Base-by-base conservation (phyloP, 2,888 invertebrate genomes). In the Pyrochroa serraticornis region DNA sequence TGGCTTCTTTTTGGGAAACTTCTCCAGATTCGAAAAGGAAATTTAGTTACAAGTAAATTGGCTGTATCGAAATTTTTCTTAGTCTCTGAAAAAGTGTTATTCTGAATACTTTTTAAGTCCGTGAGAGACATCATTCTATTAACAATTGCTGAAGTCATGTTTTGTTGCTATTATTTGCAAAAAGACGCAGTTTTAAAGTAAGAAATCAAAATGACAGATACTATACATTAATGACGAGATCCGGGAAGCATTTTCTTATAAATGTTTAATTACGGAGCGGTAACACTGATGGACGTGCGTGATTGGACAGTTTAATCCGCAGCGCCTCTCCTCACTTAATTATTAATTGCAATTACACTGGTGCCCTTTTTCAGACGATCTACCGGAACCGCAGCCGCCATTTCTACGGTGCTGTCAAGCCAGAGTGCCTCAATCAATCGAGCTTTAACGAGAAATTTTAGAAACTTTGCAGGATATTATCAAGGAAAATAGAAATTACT, bases 251-350 rank as follows among this genome's bases (percentile, higher is more conserved):
- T 50, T 36, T 41, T 32, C 9, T 22, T 10, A 64, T 68, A 55
- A 66, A 69, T 65, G 38, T 65, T 68, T 63, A 60, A 68, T 67
- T 56, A 48, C 41, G 51, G 49, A 50, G 56, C 58, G 53, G 60
- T 44, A 36, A 54, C 53, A 59, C 22, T 63, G 62, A 66, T 64
- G 60, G 65, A 61, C 63, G 69, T 62, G 73, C 72, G 72, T 73
- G 73, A 71, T 72, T 72, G 69, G 70, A 70, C 57, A 70, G 70
- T 71, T 73, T 72, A 72, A 72, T 72, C 70, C 61, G 63, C 64
- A 65, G 68, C 71, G 70, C 71, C 67, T 68, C 59, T 65, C 60
- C 36, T 38, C 44, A 50, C 65, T 72, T 64, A 71, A 73, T 65
- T 71, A 72, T 73, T 72, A 69, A 73, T 62, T 63, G 56, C 58